Conservation (phyloP, 23 tunicate species). For the Ciona savignyi region DNA sequence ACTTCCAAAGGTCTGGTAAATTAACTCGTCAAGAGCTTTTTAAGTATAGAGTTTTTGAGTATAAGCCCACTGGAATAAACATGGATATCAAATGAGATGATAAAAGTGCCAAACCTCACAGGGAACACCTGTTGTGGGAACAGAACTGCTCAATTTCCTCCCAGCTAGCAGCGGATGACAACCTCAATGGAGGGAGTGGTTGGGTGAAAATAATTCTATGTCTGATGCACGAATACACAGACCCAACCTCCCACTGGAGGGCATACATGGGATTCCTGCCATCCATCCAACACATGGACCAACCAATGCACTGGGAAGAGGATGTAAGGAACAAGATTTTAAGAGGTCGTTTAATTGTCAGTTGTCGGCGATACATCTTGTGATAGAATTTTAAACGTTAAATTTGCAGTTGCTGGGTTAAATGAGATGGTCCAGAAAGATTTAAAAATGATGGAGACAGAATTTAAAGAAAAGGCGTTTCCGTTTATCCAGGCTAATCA, state of each 20-base stretch:
- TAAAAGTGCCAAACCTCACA: no score
- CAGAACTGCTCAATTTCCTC: conserved; percentile 22
- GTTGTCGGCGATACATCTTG: no score
- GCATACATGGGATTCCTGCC: conserved; percentile 70
- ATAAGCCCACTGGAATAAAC: no score
- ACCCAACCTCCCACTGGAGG: conserved; percentile 32
- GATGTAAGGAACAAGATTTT: conserved; percentile 17
- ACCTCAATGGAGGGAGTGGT: conserved; percentile 21
- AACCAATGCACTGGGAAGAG: conserved; percentile 75
- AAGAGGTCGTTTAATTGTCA: conserved; percentile 6
- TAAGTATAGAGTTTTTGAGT: no score
- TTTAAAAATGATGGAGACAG: conserved; percentile 28
- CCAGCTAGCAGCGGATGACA: background rate
- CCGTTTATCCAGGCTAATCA: conserved; percentile 54
- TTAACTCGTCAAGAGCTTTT: no score
- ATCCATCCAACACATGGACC: conserved; percentile 30
- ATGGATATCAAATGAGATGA: no score
- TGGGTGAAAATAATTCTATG: conserved; percentile 63
- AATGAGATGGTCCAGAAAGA: conserved; percentile 23
- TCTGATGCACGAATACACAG: conserved; percentile 66
- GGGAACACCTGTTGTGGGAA: conserved; percentile 26
- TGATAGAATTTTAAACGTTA: background rate
- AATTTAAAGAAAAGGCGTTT: conserved; percentile 45
- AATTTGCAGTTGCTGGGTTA: conserved; percentile 16
- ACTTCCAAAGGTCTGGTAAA: no score